Evolutionary conservation across 2,888 invertebrate species (phyloP).

Genomic region (Caenorhabditis sp.): DNA sequence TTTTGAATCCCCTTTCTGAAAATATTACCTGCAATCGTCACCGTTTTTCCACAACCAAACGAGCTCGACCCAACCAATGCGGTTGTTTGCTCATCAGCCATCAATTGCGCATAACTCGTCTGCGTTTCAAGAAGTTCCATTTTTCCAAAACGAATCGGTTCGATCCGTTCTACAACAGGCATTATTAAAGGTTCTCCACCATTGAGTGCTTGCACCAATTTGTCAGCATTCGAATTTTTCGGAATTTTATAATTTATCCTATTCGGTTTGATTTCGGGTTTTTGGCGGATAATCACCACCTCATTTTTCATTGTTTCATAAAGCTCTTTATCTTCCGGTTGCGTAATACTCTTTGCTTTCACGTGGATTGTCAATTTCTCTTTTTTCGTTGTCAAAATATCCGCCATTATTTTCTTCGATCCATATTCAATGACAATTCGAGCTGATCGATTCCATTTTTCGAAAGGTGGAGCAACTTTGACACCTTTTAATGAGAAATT

Average conservation of each 20-base stretch:
- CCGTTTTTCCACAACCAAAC: constrained; percentile 1
- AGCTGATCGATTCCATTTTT: background rate
- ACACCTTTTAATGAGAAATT: background rate
- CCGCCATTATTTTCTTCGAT: background rate
- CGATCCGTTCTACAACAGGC: background rate
- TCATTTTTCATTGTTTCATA: background rate
- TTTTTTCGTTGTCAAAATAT: background rate
- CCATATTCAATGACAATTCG: background rate
- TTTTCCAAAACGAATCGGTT: background rate
- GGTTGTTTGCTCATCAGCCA: background rate
- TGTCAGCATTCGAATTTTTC: background rate
- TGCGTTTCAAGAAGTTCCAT: background rate
- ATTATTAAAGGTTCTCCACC: background rate
- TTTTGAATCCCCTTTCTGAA: too few species aligned
- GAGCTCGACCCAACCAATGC: background rate
- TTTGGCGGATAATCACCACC: too few species aligned
- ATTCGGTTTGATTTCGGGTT: too few species aligned
- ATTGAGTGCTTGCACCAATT: background rate
- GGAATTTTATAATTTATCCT: background rate
- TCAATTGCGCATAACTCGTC: background rate
- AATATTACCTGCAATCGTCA: background rate
- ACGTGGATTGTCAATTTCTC: background rate
- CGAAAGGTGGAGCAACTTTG: background rate
- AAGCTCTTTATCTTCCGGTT: background rate
- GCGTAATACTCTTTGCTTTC: background rate